A percentile compares a stretch with the other conserved stretches of the same genome.
phyloP scores from a whole-genome alignment of 2,113 vertebrate species.

The Nettapus auritus region DNA sequence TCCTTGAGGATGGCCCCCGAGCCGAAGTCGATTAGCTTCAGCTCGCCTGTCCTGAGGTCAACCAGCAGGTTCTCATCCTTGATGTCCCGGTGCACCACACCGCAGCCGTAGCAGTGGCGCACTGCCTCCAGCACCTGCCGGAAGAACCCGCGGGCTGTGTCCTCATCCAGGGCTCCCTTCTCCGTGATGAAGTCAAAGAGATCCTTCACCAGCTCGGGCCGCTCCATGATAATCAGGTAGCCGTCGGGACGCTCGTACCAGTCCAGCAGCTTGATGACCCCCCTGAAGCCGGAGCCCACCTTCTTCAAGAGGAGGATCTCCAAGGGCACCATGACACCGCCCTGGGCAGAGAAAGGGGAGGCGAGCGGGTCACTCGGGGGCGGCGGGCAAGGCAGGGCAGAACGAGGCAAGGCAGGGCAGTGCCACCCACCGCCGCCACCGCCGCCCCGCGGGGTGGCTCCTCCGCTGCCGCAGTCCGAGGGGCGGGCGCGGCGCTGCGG shows the following conservation, averaged over 20 bases:
- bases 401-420: too few species aligned
- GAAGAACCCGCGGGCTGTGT: slow-evolving; percentile 91
- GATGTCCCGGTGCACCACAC: slow-evolving; percentile 95
- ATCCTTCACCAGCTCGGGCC: slow-evolving; percentile 93
- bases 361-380: not conserved
- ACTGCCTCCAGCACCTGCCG: slow-evolving; percentile 94
- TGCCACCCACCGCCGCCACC: too few species aligned
- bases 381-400: not conserved
- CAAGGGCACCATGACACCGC: slow-evolving; percentile 89
- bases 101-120: slow-evolving; percentile 94
- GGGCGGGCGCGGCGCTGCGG: slow-evolving; percentile 43
- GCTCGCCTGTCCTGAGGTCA: slow-evolving; percentile 91
- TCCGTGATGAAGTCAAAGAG: slow-evolving; percentile 98
- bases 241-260: slow-evolving; percentile 97
- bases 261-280: slow-evolving; percentile 94
- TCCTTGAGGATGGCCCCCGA: slow-evolving; percentile 97
- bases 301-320: slow-evolving; percentile 95
- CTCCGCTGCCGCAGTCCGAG: slow-evolving; percentile 40
- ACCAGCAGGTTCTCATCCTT: slow-evolving; percentile 98
- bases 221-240: slow-evolving; percentile 93
- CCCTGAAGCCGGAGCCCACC: slow-evolving; percentile 91
- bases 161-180: slow-evolving; percentile 94
- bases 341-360: slow-evolving; percentile 66
- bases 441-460: too few species aligned
- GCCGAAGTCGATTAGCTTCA: slow-evolving; percentile 98